Base-by-base conservation (phyloP, 2,888 invertebrate genomes). In the Drosophila affinis region DNA sequence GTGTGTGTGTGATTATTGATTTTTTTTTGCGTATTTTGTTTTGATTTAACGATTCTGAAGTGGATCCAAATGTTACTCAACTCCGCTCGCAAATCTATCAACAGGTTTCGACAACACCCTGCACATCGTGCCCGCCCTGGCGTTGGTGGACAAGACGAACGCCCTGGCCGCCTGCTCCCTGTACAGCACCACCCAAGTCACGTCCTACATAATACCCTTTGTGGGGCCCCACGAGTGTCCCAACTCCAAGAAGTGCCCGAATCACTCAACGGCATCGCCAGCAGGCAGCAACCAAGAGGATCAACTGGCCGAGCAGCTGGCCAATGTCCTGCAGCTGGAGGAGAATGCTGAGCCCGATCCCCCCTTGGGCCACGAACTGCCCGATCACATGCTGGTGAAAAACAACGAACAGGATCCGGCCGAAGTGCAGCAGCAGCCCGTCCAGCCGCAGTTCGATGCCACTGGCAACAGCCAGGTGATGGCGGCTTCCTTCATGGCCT, bases 201-300 rank as follows among this genome's bases (percentile, higher is more conserved):
- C 92, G 46, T 92, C 92, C 62, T 92, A 91, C 69, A 91, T 92
- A 48, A 91, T 92, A 76, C 92, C 92, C 3, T 92, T 92, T 75
- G 91, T 92, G 27, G 92, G 92, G 0, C 92, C 92, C 0, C 92
- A 92, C 62, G 92, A 92, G 74, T 92, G 92, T 55, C 92, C 92
- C 39, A 91, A 92, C 70, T 91, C 92, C 3, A 91, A 92, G 76
- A 90, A 90, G 57, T 92, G 92, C 48, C 92, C 92, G 3, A 92
- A 92, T 72, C 90, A 91, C 70, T 85, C 67, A 9, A 74, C 75
- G 27, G 64, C 56, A 1, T 14, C 46, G 17, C 63, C 71, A 12
- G 51, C 14, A 14, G 39, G 39, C n/a, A 7, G 6, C 39, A 14
- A 39, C 7, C n/a, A 39, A 0, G 39, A 62, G 47, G 78, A 88